Evolutionary conservation across 2,797 vertebrate species (phyloP).

Genomic region (Pangasius macronema): DNA sequence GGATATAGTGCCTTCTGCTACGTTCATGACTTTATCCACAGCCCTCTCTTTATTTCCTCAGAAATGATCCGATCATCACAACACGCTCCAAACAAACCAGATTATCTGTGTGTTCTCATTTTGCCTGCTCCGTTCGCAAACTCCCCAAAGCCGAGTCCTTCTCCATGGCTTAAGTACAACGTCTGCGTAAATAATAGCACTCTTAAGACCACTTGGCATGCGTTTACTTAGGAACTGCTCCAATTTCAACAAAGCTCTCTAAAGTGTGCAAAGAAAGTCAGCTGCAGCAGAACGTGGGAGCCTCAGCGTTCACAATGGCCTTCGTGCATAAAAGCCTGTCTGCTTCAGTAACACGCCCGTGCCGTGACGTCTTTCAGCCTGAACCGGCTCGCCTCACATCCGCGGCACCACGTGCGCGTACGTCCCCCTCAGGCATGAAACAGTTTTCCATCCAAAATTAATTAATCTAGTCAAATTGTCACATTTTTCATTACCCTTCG

Average conservation of each 20-base stretch:
- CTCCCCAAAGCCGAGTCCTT: constrained; percentile 16
- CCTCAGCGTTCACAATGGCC: constrained; percentile 12
- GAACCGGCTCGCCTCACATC: constrained; percentile 9
- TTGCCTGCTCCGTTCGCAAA: background rate
- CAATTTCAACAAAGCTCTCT: constrained; percentile 35
- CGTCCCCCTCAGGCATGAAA: constrained; percentile 50
- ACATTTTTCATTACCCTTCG: constrained; percentile 24
- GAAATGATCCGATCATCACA: background rate
- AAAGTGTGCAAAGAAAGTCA: constrained; percentile 5
- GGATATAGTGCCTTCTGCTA: background rate
- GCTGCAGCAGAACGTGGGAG: background rate
- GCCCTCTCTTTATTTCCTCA: no score
- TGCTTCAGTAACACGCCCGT: background rate
- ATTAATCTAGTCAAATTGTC: constrained; percentile 49
- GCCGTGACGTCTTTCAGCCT: constrained; percentile 19
- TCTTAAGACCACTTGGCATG: constrained; percentile 48
- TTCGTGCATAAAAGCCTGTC: constrained; percentile 21
- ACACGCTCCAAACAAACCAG: background rate
- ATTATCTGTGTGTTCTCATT: background rate
- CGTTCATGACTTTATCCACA: background rate
- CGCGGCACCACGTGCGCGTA: constrained; percentile 20
- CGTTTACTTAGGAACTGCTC: constrained; percentile 42
- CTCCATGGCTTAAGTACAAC: background rate
- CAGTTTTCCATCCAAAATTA: constrained; percentile 53
- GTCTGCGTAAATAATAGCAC: constrained; percentile 41